Percentiles rank a stretch among this genome's conserved stretches.
Evolutionary conservation across 2,888 invertebrate genomes (phyloP).

Genomic region (Hyposoter dolosus): DNA sequence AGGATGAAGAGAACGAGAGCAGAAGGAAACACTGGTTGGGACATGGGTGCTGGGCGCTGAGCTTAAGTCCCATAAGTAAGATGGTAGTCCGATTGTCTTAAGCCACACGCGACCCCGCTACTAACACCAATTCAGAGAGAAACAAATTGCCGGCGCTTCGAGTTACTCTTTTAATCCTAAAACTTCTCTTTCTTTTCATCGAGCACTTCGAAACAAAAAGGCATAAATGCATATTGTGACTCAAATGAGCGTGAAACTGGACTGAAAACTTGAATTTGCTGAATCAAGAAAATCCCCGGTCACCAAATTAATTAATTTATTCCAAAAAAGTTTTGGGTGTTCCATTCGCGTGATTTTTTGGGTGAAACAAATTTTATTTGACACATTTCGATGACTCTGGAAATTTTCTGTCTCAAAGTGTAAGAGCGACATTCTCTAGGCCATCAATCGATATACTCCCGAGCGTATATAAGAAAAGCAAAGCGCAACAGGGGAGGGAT

Average conservation of each 20-base stretch:
- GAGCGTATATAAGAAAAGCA: constrained; percentile 7
- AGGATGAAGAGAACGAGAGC: constrained; percentile 28
- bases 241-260: background rate
- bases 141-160: constrained; percentile 76
- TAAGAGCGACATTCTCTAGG: background rate
- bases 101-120: constrained; percentile 62
- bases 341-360: too few relatives aligned
- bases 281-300: too few relatives aligned
- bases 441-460: background rate
- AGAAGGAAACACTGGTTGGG: background rate
- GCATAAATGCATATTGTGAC: background rate
- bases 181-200: constrained; percentile 21
- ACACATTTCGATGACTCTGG: too few relatives aligned
- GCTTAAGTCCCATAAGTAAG: constrained; percentile 52
- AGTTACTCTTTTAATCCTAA: constrained; percentile 49
- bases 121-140: constrained; percentile 59
- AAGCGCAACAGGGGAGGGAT: constrained; percentile 24
- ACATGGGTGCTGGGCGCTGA: constrained; percentile 38
- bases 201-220: background rate
- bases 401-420: too few relatives aligned
- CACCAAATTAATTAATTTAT: too few relatives aligned
- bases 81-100: constrained; percentile 72
- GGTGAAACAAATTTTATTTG: too few relatives aligned
- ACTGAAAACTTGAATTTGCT: too few relatives aligned
- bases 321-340: too few relatives aligned